Percentiles rank a stretch among this genome's conserved stretches.
phyloP scores from a whole-genome alignment of 2,888 invertebrate genomes.

The Apocheima hispidaria region DNA sequence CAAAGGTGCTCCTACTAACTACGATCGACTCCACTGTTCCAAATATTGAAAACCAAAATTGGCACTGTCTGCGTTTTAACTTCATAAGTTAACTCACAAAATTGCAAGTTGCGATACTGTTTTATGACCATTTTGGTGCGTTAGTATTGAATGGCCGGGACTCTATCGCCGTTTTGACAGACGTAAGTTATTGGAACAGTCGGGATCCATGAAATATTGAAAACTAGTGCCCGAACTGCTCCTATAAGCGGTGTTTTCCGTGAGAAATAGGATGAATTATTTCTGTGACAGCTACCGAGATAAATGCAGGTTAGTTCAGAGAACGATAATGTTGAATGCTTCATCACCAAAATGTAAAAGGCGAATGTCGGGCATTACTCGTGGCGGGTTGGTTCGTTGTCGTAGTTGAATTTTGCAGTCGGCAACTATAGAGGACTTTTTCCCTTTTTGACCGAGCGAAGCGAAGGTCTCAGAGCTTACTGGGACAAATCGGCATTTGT shows the following conservation, averaged over 20 bases:
- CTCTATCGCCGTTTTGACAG: constrained; percentile 64
- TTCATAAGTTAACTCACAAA: background rate
- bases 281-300: constrained; percentile 36
- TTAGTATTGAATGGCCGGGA: constrained; percentile 52
- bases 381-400: no score
- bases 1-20: no score
- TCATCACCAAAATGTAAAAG: constrained; percentile 15
- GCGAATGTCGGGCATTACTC: background rate
- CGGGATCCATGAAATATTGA: constrained; percentile 66
- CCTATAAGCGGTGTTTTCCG: constrained; percentile 46
- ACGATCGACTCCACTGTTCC: no score
- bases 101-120: constrained; percentile 26
- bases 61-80: no score
- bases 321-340: constrained; percentile 7
- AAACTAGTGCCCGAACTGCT: constrained; percentile 52
- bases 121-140: constrained; percentile 32
- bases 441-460: no score
- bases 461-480: no score
- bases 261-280: constrained; percentile 44
- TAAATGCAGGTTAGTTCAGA: constrained; percentile 25
- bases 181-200: constrained; percentile 65
- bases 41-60: background rate
- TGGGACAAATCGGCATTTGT: no score
- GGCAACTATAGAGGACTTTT: no score
- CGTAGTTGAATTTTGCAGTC: no score